These are phyloP conservation scores for Terrapene triunguis DNA, from an alignment of 2,113 vertebrate genomes.

Conservation along the genomic window DNA sequence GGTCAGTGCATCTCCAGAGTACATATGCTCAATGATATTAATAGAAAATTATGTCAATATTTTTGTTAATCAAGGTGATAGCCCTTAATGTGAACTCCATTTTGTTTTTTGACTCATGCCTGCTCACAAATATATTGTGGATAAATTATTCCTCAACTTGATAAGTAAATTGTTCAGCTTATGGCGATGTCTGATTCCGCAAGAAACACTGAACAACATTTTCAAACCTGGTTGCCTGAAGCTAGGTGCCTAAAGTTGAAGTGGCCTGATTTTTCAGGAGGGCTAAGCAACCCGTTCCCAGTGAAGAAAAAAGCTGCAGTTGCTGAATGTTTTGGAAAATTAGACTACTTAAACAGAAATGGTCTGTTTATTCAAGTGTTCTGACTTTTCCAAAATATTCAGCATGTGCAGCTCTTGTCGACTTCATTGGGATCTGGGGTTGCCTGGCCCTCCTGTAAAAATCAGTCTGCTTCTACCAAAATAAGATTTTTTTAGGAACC, in stretches of 20 bases:
- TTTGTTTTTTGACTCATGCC: background rate
- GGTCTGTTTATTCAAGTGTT: background rate
- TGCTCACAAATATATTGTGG: background rate
- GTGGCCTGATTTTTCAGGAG: background rate
- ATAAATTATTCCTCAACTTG: background rate
- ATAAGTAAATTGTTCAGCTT: background rate
- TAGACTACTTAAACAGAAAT: background rate
- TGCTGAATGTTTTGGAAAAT: background rate
- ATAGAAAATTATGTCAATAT: background rate
- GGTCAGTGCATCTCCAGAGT: conserved; percentile 74
- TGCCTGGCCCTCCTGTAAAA: background rate
- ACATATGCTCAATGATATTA: background rate
- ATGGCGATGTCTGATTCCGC: background rate
- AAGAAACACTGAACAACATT: background rate
- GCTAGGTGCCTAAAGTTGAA: background rate
- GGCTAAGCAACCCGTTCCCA: background rate
- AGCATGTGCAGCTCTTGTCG: no score
- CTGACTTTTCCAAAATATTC: background rate
- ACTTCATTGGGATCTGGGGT: background rate
- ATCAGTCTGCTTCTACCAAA: background rate
- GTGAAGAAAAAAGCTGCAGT: background rate
- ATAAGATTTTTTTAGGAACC: background rate
- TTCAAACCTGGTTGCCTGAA: background rate
- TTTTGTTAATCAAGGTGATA: background rate
- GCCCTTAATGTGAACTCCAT: background rate